Conservation (phyloP, 2,113 vertebrate species). For the Mormyrus iriodes region DNA sequence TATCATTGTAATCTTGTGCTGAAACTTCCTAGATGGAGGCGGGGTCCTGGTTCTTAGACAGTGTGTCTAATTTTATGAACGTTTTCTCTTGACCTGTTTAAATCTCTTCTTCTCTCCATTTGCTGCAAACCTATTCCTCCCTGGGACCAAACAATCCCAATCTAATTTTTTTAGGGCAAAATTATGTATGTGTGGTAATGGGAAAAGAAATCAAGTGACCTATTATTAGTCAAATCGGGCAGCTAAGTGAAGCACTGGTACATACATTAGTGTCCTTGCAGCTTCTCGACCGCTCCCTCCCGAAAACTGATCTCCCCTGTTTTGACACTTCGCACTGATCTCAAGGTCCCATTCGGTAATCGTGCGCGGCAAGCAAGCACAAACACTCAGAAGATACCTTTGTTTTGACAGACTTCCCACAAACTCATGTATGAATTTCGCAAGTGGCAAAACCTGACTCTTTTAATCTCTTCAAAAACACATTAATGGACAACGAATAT, state of each 20-base stretch:
- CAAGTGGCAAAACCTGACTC: constrained; percentile 43
- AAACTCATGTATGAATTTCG: constrained; percentile 39
- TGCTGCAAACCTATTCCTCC: constrained; percentile 48
- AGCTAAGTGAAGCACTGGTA: constrained; percentile 14
- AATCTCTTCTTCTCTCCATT: constrained; percentile 51
- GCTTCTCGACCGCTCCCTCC: constrained; percentile 36
- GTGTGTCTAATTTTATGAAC: constrained; percentile 56
- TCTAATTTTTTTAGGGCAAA: constrained; percentile 62
- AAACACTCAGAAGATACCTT: constrained; percentile 21
- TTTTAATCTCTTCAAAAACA: constrained; percentile 51
- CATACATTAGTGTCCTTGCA: constrained; percentile 8
- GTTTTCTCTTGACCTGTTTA: constrained; percentile 65
- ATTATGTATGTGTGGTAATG: constrained; percentile 68
- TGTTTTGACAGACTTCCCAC: constrained; percentile 51
- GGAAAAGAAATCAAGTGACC: constrained; percentile 67
- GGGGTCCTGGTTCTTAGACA: not conserved
- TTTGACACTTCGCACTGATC: constrained; percentile 47
- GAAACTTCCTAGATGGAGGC: not conserved
- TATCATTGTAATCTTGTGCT: not conserved
- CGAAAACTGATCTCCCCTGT: constrained; percentile 30
- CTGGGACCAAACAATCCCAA: constrained; percentile 71
- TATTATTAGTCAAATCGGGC: constrained; percentile 63
- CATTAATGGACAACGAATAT: constrained; percentile 46
- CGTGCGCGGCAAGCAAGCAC: constrained; percentile 36
- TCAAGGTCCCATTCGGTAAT: constrained; percentile 48